These are phyloP conservation scores for Pseudochromis fuscus DNA, from an alignment of 2,797 vertebrate species.

Conservation along the genomic window DNA sequence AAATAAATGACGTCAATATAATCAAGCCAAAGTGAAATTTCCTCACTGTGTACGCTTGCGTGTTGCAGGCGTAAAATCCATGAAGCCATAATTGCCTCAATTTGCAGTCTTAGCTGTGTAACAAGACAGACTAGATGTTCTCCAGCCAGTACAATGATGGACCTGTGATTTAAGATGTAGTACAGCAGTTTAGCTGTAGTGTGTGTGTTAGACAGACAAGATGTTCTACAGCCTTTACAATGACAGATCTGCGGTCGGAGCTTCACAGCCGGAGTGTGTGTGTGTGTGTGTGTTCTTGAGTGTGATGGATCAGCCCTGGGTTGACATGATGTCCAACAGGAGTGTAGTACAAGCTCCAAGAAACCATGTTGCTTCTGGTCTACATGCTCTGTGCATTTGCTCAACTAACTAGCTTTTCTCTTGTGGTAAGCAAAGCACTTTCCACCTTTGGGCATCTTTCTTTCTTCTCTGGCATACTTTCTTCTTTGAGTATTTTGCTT, in stretches of 20 bases:
- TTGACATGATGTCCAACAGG: conserved; percentile 81
- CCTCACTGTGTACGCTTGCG: not conserved
- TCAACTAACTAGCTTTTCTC: conserved; percentile 73
- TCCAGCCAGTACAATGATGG: conserved; percentile 65
- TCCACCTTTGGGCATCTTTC: conserved; percentile 11
- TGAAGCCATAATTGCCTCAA: conserved; percentile 63
- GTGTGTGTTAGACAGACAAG: conserved; percentile 74
- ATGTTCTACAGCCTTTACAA: conserved; percentile 79
- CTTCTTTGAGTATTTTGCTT: conserved; percentile 9
- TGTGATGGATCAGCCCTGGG: conserved; percentile 75
- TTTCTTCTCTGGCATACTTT: conserved; percentile 8
- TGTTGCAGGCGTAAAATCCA: conserved; percentile 49
- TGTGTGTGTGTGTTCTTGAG: conserved; percentile 54
- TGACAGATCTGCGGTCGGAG: conserved; percentile 75
- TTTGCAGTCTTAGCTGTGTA: conserved; percentile 61
- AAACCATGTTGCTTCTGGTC: conserved; percentile 77
- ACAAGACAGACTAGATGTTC: conserved; percentile 79
- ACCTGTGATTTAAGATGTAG: conserved; percentile 77
- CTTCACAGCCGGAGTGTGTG: conserved; percentile 54
- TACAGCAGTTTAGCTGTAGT: conserved; percentile 67
- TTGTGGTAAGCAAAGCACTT: conserved; percentile 54
- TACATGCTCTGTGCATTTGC: conserved; percentile 79
- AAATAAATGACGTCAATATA: conserved; percentile 23
- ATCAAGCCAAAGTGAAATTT: conserved; percentile 28
- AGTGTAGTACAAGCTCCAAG: conserved; percentile 80